phyloP scores from a whole-genome alignment of 2,888 invertebrate genomes.

The Peribatodes rhomboidaria region DNA sequence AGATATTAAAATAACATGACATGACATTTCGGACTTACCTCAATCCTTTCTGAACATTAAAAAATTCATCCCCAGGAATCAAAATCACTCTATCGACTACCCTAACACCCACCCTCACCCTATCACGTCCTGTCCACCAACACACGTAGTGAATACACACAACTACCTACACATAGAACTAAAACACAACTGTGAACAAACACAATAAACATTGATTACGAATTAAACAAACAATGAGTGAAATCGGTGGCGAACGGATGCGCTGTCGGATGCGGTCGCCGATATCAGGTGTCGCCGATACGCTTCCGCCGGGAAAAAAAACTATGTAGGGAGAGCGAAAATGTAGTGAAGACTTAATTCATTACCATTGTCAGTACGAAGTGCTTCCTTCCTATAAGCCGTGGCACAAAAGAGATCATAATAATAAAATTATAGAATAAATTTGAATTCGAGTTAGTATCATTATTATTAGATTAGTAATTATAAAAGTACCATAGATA shows the following conservation, averaged over 20 bases:
- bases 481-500: no score
- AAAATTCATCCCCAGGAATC: neutral
- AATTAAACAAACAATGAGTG: conserved; percentile 47
- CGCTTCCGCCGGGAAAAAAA: conserved; percentile 22
- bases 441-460: no score
- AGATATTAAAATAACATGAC: neutral
- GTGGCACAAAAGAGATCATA: no score
- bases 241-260: conserved; percentile 44
- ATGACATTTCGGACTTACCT: neutral
- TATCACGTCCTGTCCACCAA: neutral
- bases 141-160: neutral
- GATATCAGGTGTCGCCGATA: conserved; percentile 44
- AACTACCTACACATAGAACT: neutral
- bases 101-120: conserved; percentile 12
- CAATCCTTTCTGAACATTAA: neutral
- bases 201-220: conserved; percentile 45
- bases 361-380: neutral
- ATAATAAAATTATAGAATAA: no score
- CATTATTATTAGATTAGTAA: no score
- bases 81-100: conserved; percentile 5
- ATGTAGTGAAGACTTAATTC: neutral
- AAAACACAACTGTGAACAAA: conserved; percentile 12
- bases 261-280: conserved; percentile 43
- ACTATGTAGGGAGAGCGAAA: neutral
- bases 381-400: no score